Conservation (phyloP, 2,888 invertebrate species). For the Tetramorium bicarinatum region DNA sequence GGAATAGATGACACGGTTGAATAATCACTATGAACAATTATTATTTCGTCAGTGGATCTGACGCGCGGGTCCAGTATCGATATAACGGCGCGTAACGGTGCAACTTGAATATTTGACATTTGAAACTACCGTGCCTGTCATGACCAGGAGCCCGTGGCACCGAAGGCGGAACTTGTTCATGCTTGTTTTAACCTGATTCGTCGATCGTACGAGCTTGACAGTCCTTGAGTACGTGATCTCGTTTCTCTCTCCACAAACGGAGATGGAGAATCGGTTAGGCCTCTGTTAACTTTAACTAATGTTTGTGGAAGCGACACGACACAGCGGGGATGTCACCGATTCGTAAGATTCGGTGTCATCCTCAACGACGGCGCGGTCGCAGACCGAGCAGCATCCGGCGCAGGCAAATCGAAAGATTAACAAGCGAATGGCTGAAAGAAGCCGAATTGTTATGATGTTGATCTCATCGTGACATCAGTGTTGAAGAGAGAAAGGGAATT, state of each 20-base stretch:
- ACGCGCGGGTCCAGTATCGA: conserved; percentile 8
- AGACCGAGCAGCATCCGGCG: too few relatives aligned
- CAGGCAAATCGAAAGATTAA: neutral
- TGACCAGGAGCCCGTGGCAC: conserved; percentile 36
- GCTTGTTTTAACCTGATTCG: conserved; percentile 36
- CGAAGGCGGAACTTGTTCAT: conserved; percentile 8
- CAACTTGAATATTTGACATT: conserved; percentile 40
- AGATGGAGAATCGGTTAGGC: neutral
- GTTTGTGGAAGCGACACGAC: neutral
- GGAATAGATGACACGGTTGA: neutral
- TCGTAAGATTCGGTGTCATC: neutral
- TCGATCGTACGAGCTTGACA: conserved; percentile 28
- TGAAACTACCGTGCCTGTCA: conserved; percentile 39
- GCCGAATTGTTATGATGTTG: neutral
- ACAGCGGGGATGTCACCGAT: neutral
- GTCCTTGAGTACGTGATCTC: conserved; percentile 32
- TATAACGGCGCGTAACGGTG: conserved; percentile 32
- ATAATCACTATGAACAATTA: conserved; percentile 24
- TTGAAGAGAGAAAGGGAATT: neutral
- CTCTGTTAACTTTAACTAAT: conserved; percentile 20
- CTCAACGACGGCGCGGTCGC: neutral
- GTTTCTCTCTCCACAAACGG: neutral
- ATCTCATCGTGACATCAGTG: neutral
- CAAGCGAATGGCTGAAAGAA: neutral
- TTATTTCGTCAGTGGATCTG: conserved; percentile 9